Base-by-base conservation (phyloP, 2,888 invertebrate species). In the Oxyteleia sp. region DNA sequence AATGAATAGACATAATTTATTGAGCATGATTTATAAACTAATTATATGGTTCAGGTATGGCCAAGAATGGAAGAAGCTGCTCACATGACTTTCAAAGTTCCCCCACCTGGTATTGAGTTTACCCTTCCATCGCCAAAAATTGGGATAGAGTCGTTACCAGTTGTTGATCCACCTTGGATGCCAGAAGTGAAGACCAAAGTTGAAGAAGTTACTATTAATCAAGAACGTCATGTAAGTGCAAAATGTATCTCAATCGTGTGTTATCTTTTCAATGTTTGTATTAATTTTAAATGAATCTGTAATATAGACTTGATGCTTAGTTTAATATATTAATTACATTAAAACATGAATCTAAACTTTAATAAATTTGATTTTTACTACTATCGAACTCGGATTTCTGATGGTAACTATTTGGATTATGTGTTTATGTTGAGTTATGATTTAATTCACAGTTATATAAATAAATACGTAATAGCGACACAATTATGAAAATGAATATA, bases 111-210 rank as follows among this genome's bases (percentile, higher is more conserved):
- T 16, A 99, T 99, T 81, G 99, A 99, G 92, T 99, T 99, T 92
- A 99, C 99, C 0, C 94, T 99, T 59, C 99, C 99, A 0, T 99
- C 99, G 0, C 99, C 99, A 0, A 99, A 99, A 93, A 99, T 99
- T 86, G 99, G 99, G 2, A 97, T 99, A 43, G 99, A 98, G 93
- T 97, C 97, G 29, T 94, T 98, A 80, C 98, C 98, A 0, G 98
- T 99, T 0, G 98, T 99, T 0, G 99, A 99, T 94, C 99, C 99
- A 10, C 99, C 99, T 0, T 99, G 99, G 99, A 98, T 98, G 95
- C 98, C 99, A 0, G 97, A 98, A 91, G 98, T 98, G 74, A 99
- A 99, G 94, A 98, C 98, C 16, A 99, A 99, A 94, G 99, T 99
- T 75, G 99, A 99, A 95, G 99, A 99, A 94, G 98, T 99, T 89